Conservation (phyloP, 1,140 invertebrate species). For the Drosophila quadrilineata region DNA sequence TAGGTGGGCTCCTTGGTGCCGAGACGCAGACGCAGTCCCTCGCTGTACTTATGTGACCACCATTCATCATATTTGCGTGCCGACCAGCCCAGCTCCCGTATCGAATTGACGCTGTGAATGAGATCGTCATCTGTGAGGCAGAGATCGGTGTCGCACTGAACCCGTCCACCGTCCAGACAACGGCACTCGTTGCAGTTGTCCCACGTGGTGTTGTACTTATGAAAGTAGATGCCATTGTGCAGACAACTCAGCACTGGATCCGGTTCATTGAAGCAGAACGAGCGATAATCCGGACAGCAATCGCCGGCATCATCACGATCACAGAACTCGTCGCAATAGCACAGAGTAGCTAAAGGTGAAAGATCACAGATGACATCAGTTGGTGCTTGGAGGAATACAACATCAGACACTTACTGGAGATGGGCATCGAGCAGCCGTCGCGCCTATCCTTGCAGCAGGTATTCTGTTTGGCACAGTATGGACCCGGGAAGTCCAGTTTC, state of each 20-base stretch:
- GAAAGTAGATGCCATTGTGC: slow-evolving; percentile 65
- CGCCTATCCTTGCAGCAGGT: slow-evolving; percentile 87
- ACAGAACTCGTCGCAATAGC: slow-evolving; percentile 97
- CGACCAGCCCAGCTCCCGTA: slow-evolving; percentile 85
- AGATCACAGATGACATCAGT: neutral
- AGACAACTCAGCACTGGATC: slow-evolving; percentile 59
- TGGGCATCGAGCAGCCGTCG: slow-evolving; percentile 89
- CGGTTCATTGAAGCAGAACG: slow-evolving; percentile 85
- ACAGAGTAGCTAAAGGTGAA: slow-evolving; percentile 85
- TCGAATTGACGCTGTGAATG: slow-evolving; percentile 86
- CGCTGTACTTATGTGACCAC: slow-evolving; percentile 90
- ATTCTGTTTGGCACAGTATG: slow-evolving; percentile 67
- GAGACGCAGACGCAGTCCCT: slow-evolving; percentile 89
- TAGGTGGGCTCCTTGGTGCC: slow-evolving; percentile 84
- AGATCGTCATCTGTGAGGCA: slow-evolving; percentile 89
- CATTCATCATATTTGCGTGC: slow-evolving; percentile 91
- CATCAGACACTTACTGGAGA: slow-evolving; percentile 83
- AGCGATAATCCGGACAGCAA: slow-evolving; percentile 94
- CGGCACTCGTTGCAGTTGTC: slow-evolving; percentile 91
- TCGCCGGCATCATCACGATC: slow-evolving; percentile 86
- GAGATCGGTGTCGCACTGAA: slow-evolving; percentile 87
- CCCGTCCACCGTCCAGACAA: slow-evolving; percentile 83
- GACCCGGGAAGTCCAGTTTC: slow-evolving; percentile 66
- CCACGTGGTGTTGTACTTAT: slow-evolving; percentile 69
- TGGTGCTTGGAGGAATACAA: neutral